phyloP scores from a whole-genome alignment of 1,140 invertebrate genomes.

The Lepidurus packardi region DNA sequence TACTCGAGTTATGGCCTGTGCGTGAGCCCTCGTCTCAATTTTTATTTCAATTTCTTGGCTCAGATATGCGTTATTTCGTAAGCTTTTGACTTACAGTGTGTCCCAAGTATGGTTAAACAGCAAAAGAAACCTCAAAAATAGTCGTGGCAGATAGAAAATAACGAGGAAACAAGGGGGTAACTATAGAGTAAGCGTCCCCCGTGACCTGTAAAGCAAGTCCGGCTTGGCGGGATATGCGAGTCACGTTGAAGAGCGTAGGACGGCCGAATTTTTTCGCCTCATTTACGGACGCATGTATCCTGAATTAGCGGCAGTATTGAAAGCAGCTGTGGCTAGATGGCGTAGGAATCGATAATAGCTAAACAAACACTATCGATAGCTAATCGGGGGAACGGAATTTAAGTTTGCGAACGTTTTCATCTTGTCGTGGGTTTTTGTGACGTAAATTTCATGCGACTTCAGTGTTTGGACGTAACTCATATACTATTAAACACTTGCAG shows the following conservation, averaged over 20 bases:
- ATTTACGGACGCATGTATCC: not conserved
- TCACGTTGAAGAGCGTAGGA: not conserved
- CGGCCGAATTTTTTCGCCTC: not conserved
- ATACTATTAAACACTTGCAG: not conserved
- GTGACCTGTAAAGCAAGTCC: not conserved
- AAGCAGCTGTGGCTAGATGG: not conserved
- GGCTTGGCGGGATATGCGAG: not conserved
- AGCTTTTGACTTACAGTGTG: not conserved
- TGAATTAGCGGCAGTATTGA: not conserved
- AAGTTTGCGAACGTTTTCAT: not conserved
- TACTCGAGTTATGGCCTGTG: slow-evolving; percentile 8
- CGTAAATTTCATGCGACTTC: not conserved
- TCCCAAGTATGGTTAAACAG: not conserved
- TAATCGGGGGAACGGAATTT: not conserved
- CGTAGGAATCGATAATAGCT: not conserved
- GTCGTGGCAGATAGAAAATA: not conserved
- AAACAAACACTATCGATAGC: not conserved
- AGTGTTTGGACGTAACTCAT: not conserved
- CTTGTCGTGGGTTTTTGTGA: not conserved
- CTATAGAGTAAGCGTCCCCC: not conserved
- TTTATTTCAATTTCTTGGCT: not conserved
- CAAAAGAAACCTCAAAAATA: not conserved
- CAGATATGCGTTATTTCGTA: not conserved
- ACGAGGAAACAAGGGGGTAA: not conserved
- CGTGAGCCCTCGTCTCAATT: not conserved